phyloP scores from a whole-genome alignment of 2,888 invertebrate species.

The Muschampia plurimacula region DNA sequence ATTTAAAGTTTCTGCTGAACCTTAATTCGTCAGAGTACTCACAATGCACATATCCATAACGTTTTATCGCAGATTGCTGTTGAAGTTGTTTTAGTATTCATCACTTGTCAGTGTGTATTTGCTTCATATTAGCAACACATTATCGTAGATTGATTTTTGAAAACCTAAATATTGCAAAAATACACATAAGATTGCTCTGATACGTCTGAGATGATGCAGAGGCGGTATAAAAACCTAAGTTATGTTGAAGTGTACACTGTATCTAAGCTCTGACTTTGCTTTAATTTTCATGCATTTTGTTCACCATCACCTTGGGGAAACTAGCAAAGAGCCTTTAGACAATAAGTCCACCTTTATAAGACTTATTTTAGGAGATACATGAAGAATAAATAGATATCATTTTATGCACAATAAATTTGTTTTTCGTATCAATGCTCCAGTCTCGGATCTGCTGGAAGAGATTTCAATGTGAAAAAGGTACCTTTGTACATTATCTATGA shows the following conservation, averaged over 20 bases:
- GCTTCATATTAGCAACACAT: background rate
- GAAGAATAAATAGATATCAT: too few relatives aligned
- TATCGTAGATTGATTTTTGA: slow-evolving; percentile 19
- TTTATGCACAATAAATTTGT: too few relatives aligned
- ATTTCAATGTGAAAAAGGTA: too few relatives aligned
- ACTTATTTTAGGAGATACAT: too few relatives aligned
- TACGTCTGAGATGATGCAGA: slow-evolving; percentile 10
- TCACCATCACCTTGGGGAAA: too few relatives aligned
- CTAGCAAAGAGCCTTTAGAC: too few relatives aligned
- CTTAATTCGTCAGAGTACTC: background rate
- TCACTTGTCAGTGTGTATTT: slow-evolving; percentile 11
- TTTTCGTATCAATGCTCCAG: too few relatives aligned
- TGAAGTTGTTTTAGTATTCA: slow-evolving; percentile 18
- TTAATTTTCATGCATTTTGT: background rate
- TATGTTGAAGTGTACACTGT: background rate
- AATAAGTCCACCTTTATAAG: too few relatives aligned
- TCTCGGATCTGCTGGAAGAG: too few relatives aligned
- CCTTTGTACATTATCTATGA: too few relatives aligned
- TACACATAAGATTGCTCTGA: slow-evolving; percentile 1
- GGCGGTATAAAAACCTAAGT: background rate
- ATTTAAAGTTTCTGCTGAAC: background rate
- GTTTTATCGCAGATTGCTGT: slow-evolving; percentile 2
- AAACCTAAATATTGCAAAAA: slow-evolving; percentile 12
- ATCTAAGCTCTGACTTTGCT: background rate
- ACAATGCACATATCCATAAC: background rate